Evolutionary conservation across 2,113 vertebrate genomes (phyloP), one percentile per base, ranked within the genome.

Genomic region (Vicugna pacos): DNA sequence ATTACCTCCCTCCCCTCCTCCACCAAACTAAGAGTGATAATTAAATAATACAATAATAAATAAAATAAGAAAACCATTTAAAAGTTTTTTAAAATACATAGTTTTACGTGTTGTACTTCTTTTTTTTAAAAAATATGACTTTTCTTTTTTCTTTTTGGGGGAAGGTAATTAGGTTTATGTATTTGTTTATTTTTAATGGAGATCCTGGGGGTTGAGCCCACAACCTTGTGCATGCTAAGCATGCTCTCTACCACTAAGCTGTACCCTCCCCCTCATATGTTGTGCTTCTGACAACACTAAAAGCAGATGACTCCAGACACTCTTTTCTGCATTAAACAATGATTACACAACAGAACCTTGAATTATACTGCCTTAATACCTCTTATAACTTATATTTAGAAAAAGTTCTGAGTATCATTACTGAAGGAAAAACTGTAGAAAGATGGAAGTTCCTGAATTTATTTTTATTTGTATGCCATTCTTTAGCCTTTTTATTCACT

Each of bases 311-410:
- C 20, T 83, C 50, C 56, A 84, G 50, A 56, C 24, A 79, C 11
- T 81, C 46, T 87, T 65, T 94, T 76, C 58, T 46, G 75, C 26
- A 69, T 64, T 70, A 89, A 62, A 48, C 28, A 70, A 79, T 62
- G 65, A 89, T 83, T 22, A 77, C 72, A 56, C 11, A 52, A 89
- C 2, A 83, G 50, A 89, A 56, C 38, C 60, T 93, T 87, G 35
- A 93, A 65, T 14, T 75, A 35, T 72, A 76, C n/a, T 82, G 64
- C 28, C 12, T 76, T 15, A 72, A 46, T 79, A 94, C 38, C 56
- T 95, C 81, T 91, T 87, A 89, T 12, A 42, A 94, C 50, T 85
- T 96, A 50, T 50, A 79, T 88, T 80, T 86, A 81, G 52, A 73
- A 38, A 30, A 77, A 89, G 58, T 80, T 92, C 28, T 73, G 16